Conservation (phyloP, 2,113 vertebrate genomes). For the Sorex araneus region DNA sequence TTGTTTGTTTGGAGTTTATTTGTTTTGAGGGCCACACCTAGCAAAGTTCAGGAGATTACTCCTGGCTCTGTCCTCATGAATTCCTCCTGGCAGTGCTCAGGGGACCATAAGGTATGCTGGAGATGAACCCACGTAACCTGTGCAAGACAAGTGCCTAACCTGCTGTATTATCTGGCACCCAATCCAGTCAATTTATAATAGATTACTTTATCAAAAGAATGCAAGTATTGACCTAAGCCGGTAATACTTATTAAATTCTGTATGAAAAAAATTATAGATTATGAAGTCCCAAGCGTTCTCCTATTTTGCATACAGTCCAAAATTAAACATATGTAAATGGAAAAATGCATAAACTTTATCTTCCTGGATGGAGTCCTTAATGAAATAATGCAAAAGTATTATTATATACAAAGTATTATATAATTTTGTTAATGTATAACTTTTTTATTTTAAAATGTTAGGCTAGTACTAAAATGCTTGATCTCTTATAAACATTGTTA, state of each 20-base stretch:
- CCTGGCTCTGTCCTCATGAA: too few species aligned
- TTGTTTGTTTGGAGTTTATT: too few species aligned
- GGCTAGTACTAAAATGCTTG: neutral
- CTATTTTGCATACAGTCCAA: conserved; percentile 38
- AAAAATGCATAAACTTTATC: conserved; percentile 63
- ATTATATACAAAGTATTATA: conserved; percentile 38
- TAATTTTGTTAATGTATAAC: conserved; percentile 27
- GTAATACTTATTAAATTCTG: conserved; percentile 38
- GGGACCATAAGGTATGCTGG: too few species aligned
- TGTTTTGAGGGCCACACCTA: neutral
- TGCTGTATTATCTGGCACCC: too few species aligned
- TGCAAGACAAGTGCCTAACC: too few species aligned
- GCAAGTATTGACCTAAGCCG: conserved; percentile 65
- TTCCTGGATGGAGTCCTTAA: neutral
- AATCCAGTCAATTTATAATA: conserved; percentile 30
- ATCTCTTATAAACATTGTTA: conserved; percentile 28
- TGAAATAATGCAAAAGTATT: conserved; percentile 6
- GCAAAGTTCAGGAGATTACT: too few species aligned
- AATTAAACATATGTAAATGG: conserved; percentile 62
- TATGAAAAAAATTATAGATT: conserved; percentile 2
- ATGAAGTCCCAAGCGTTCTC: conserved; percentile 42
- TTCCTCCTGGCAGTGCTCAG: too few species aligned
- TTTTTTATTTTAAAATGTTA: conserved; percentile 53
- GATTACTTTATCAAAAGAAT: conserved; percentile 47
- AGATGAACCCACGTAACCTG: too few species aligned